phyloP scores from a whole-genome alignment of 2,888 invertebrate species.

The Megamerina dolium region DNA sequence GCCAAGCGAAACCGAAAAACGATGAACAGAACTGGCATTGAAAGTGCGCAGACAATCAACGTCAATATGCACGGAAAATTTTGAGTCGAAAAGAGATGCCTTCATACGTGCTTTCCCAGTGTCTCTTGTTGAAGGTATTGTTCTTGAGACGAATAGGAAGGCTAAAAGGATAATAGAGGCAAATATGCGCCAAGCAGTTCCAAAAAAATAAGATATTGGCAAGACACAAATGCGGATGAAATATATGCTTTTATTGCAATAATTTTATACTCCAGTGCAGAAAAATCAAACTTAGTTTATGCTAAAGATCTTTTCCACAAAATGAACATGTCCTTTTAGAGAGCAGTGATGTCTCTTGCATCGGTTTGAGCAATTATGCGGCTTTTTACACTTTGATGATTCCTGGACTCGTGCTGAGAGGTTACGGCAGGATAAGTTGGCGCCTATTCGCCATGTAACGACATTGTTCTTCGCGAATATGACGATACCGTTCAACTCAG shows the following conservation, averaged over 20 bases:
- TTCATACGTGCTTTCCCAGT: too few species aligned
- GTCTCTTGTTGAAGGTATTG: too few species aligned
- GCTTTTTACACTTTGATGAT: not conserved
- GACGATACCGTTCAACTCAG: slow-evolving; percentile 1
- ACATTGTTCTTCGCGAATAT: slow-evolving; percentile 2
- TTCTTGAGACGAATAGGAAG: too few species aligned
- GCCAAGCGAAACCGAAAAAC: slow-evolving; percentile 4
- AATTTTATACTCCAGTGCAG: too few species aligned
- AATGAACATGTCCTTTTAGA: slow-evolving; percentile 10
- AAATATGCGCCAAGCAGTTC: too few species aligned
- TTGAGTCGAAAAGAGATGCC: too few species aligned
- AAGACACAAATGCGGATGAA: slow-evolving; percentile 10
- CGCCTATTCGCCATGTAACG: slow-evolving; percentile 5
- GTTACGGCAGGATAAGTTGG: slow-evolving; percentile 14
- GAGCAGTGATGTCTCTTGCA: slow-evolving; percentile 12
- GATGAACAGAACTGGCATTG: not conserved
- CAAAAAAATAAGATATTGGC: slow-evolving; percentile 9
- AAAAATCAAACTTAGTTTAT: slow-evolving; percentile 10
- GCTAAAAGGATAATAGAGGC: too few species aligned
- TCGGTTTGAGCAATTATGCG: slow-evolving; percentile 10
- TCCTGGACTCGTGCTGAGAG: slow-evolving; percentile 12
- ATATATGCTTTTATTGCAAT: slow-evolving; percentile 13
- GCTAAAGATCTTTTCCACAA: slow-evolving; percentile 8
- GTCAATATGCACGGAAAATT: too few species aligned
- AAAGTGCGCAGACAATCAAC: too few species aligned